Evolutionary conservation across 2,797 vertebrate genomes (phyloP), one percentile per base, ranked within the genome.

Genomic region (Gouania willdenowi): DNA sequence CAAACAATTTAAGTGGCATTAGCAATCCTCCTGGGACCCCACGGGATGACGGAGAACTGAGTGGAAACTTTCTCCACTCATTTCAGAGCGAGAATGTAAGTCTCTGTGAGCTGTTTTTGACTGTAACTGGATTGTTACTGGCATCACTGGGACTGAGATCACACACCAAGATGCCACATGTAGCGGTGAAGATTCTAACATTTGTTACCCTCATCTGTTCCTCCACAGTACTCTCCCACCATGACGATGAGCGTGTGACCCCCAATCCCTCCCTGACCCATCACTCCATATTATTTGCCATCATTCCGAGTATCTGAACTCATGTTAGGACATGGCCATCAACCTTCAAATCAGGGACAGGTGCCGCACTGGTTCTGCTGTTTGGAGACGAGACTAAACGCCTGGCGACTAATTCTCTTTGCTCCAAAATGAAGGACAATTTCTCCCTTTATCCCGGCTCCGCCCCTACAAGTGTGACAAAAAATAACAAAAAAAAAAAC

Each of bases 1-100:
- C 96, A 83, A 99, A 98, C 92, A 98, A 98, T 91, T 95, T 98
- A 94, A 97, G 94, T 92, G 94, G 93, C 91, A 97, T 99, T 93
- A 98, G 93, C 86, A 99, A 98, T 86, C 93, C 95, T 71, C 93
- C 95, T 19, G 95, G 96, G 77, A 97, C 96, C 83, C 95, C 96
- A 12, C 88, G 96, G 77, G 96, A 98, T 56, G 96, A 98, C 8
- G 93, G 94, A 30, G 94, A 99, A 82, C 87, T 98, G 68, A 94
- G 96, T 79, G 95, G 95, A 85, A 96, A 95, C 88, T 99, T 98
- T 87, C 94, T 99, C 71, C 95, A 98, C 91, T 95, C 96, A 79
- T 99, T 98, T 88, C 95, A 96, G 91, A 98, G 94, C 9, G 96
- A 99, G 87, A 99, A 95, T 57, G 96, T 98, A 78, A 93, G 92